Percentiles rank a stretch among this genome's conserved stretches.
These are phyloP conservation scores for Nylanderia fulva DNA, from an alignment of 1,140 invertebrate species.

Conservation along the genomic window DNA sequence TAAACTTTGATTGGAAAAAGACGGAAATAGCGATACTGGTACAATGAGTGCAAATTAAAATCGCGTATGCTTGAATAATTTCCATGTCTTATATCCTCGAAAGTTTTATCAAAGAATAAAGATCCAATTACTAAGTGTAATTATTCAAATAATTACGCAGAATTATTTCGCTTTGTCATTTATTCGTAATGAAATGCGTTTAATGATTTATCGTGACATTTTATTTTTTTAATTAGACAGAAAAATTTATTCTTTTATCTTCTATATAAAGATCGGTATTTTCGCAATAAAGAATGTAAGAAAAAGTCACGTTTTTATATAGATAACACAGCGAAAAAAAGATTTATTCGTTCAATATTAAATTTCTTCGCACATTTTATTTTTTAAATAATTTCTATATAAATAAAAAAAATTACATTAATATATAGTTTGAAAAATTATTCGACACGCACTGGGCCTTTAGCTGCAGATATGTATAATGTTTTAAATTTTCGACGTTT, in stretches of 20 bases:
- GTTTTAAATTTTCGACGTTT: constrained; percentile 8
- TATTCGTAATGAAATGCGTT: constrained; percentile 13
- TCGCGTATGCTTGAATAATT: not conserved
- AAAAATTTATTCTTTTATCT: constrained; percentile 1
- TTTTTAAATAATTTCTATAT: not conserved
- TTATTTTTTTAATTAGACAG: not conserved
- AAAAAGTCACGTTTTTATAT: not conserved
- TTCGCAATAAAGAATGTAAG: not conserved
- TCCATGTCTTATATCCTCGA: not conserved
- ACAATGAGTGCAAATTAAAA: not conserved
- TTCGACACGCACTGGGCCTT: too few species aligned
- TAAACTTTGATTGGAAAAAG: not conserved
- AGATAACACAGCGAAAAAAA: not conserved
- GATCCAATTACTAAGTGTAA: constrained; percentile 20
- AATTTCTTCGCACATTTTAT: not conserved
- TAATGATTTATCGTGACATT: not conserved
- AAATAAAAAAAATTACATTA: not conserved
- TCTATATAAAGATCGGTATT: not conserved
- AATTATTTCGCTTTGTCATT: not conserved
- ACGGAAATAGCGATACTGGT: not conserved
- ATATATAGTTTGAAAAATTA: not conserved
- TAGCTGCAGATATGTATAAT: not conserved
- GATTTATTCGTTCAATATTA: not conserved
- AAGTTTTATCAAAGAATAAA: not conserved
- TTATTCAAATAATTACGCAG: not conserved